Evolutionary conservation across 2,113 vertebrate genomes (phyloP).

Genomic region (Clarias gariepinus): DNA sequence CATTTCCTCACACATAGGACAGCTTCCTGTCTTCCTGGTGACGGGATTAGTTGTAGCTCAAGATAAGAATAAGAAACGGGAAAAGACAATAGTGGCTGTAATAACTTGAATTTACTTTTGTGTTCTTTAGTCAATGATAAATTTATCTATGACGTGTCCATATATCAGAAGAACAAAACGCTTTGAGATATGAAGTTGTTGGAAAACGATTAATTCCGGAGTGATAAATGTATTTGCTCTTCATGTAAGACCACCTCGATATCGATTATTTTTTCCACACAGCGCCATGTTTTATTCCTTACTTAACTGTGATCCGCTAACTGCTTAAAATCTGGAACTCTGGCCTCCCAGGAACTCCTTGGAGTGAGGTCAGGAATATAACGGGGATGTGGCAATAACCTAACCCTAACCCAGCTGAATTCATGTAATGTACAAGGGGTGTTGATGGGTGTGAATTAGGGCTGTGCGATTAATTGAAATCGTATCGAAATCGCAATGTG

Average conservation of each 20-base stretch:
- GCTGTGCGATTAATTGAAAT: too few species aligned
- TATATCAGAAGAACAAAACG: background rate
- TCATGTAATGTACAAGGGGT: too few species aligned
- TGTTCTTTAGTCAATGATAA: background rate
- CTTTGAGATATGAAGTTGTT: background rate
- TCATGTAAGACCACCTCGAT: background rate
- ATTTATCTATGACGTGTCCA: background rate
- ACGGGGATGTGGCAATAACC: too few species aligned
- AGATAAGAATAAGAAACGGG: background rate
- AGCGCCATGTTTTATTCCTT: background rate
- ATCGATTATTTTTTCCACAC: background rate
- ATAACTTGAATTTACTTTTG: background rate
- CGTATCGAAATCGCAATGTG: too few species aligned
- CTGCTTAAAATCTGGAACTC: too few species aligned
- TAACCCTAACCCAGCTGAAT: too few species aligned
- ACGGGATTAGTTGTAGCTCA: background rate
- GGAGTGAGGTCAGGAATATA: too few species aligned
- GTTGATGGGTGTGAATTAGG: too few species aligned
- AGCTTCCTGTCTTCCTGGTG: background rate
- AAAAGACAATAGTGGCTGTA: background rate
- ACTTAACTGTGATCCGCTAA: too few species aligned
- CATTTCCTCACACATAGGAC: background rate
- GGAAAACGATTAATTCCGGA: background rate
- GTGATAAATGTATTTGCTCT: background rate
- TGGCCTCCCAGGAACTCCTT: too few species aligned